phyloP scores from a whole-genome alignment of 2,888 invertebrate species.

The Galeopsomyia nigrocyanea region DNA sequence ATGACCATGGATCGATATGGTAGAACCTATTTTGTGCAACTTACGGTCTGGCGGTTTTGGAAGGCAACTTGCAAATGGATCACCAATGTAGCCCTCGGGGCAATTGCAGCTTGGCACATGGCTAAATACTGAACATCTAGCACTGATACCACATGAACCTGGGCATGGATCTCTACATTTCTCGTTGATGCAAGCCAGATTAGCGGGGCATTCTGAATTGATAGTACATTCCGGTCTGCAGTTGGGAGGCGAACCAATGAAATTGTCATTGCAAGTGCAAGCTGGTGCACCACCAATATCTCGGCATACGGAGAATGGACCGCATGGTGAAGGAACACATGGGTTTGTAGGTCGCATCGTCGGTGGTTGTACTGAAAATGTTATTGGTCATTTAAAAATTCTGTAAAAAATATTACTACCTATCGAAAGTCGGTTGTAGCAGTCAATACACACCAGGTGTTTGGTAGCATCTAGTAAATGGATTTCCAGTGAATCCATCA shows the following conservation, averaged over 20 bases:
- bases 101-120: slow-evolving; percentile 69
- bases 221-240: slow-evolving; percentile 86
- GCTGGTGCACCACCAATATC: slow-evolving; percentile 70
- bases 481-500: slow-evolving; percentile 72
- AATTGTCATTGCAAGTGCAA: slow-evolving; percentile 74
- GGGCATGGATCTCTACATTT: slow-evolving; percentile 82
- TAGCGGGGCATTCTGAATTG: slow-evolving; percentile 82
- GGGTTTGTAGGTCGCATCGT: slow-evolving; percentile 64
- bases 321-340: slow-evolving; percentile 77
- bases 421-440: background rate
- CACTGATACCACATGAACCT: slow-evolving; percentile 75
- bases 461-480: slow-evolving; percentile 70
- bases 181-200: slow-evolving; percentile 79
- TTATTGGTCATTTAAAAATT: too few relatives aligned
- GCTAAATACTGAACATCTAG: slow-evolving; percentile 69
- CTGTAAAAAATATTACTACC: background rate
- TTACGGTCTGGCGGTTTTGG: slow-evolving; percentile 30
- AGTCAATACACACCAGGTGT: background rate
- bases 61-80: slow-evolving; percentile 52
- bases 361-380: background rate
- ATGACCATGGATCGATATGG: too few relatives aligned
- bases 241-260: slow-evolving; percentile 76
- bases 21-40: background rate
- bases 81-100: slow-evolving; percentile 61
- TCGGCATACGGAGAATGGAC: slow-evolving; percentile 75